Evolutionary conservation across 2,888 invertebrate genomes (phyloP).

Genomic region (Orchesellides sinensis): DNA sequence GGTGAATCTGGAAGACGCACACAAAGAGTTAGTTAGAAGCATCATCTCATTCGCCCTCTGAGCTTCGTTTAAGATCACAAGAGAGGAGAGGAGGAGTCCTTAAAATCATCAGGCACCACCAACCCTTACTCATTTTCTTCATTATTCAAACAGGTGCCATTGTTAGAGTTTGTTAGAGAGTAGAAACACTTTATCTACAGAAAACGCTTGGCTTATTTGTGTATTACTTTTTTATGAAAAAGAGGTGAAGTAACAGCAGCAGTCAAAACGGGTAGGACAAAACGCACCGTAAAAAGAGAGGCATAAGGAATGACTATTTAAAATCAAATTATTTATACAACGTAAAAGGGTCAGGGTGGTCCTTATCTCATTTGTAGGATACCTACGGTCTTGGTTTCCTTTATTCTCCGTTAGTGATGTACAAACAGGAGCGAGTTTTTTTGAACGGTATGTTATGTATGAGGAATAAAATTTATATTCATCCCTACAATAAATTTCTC

Average conservation of each 20-base stretch:
- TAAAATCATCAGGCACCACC: constrained; percentile 53
- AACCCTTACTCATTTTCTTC: constrained; percentile 36
- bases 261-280: constrained; percentile 35
- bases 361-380: constrained; percentile 59
- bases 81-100: constrained; percentile 54
- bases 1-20: constrained; percentile 30
- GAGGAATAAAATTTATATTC: constrained; percentile 36
- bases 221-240: constrained; percentile 12
- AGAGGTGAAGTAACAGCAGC: constrained; percentile 32
- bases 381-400: constrained; percentile 32
- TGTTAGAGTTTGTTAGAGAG: constrained; percentile 21
- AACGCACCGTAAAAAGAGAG: constrained; percentile 43
- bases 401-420: constrained; percentile 15
- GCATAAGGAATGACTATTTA: constrained; percentile 57
- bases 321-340: constrained; percentile 65
- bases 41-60: constrained; percentile 22
- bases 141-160: constrained; percentile 53
- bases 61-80: neutral
- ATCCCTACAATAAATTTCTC: constrained; percentile 40
- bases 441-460: neutral
- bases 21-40: constrained; percentile 3
- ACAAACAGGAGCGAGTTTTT: constrained; percentile 40
- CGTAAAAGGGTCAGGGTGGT: constrained; percentile 69
- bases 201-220: neutral
- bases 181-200: neutral